Evolutionary conservation across 2,797 vertebrate species (phyloP).

Genomic region (Phaenicophaeus curvirostris): DNA sequence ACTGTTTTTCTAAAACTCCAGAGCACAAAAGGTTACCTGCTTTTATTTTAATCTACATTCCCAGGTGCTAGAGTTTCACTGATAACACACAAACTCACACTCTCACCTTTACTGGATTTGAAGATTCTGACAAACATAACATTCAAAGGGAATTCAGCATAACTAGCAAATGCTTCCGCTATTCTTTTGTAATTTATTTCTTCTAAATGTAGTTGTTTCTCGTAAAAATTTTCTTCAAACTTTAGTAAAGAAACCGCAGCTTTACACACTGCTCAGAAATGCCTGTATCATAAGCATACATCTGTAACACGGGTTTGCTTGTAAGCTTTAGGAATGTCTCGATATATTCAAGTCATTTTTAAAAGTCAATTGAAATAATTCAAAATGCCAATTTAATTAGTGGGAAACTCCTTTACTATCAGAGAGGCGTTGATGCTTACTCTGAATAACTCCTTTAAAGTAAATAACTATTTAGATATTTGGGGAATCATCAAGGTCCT

Average conservation of each 20-base stretch:
- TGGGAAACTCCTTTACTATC: not conserved
- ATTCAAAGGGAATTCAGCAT: not conserved
- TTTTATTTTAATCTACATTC: not conserved
- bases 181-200: not conserved
- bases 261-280: not conserved
- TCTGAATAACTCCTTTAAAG: not conserved
- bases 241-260: not conserved
- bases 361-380: not conserved
- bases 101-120: not conserved
- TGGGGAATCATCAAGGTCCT: not conserved
- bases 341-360: not conserved
- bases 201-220: not conserved
- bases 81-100: not conserved
- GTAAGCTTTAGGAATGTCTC: not conserved
- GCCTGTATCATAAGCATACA: not conserved
- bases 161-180: not conserved
- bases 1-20: not conserved
- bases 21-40: not conserved
- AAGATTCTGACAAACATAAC: not conserved
- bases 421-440: not conserved
- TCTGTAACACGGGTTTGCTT: not conserved
- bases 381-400: not conserved
- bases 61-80: not conserved
- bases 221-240: not conserved
- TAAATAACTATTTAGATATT: not conserved